A percentile compares a stretch with the other conserved stretches of the same genome.
Conservation (phyloP, 2,888 invertebrate genomes). For the Agriopis aurantiaria region DNA sequence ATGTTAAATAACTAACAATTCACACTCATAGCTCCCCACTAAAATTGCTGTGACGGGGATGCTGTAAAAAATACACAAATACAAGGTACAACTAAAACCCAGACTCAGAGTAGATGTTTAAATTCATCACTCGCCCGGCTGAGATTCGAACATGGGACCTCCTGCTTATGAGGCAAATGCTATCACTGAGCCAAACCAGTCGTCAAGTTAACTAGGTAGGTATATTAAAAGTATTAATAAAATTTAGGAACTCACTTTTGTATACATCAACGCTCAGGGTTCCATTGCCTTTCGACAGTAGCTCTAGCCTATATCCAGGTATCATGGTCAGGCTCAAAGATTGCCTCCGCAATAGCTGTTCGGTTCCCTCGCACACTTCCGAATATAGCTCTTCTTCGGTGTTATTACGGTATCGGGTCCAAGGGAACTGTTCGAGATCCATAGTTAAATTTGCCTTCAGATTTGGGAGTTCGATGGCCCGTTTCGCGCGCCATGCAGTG, state of each 20-base stretch:
- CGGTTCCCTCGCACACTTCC: slow-evolving; percentile 80
- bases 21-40: no score
- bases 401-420: slow-evolving; percentile 71
- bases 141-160: no score
- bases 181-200: no score
- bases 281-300: slow-evolving; percentile 83
- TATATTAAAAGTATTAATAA: no score
- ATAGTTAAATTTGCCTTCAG: slow-evolving; percentile 56
- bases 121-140: no score
- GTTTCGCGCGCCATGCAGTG: slow-evolving; percentile 82
- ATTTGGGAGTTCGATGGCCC: slow-evolving; percentile 56
- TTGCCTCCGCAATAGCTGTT: slow-evolving; percentile 80
- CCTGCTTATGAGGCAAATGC: no score
- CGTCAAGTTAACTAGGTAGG: no score
- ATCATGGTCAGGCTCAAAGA: slow-evolving; percentile 80
- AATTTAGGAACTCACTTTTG: slow-evolving; percentile 66
- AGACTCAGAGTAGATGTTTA: no score
- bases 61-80: no score
- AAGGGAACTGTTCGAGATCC: slow-evolving; percentile 73
- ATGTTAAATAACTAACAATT: no score
- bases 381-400: slow-evolving; percentile 81
- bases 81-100: no score
- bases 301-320: slow-evolving; percentile 81
- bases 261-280: slow-evolving; percentile 79
- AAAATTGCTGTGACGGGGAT: no score